Evolutionary conservation across 2,797 vertebrate species (phyloP).

Genomic region (Meriones psammophilus): DNA sequence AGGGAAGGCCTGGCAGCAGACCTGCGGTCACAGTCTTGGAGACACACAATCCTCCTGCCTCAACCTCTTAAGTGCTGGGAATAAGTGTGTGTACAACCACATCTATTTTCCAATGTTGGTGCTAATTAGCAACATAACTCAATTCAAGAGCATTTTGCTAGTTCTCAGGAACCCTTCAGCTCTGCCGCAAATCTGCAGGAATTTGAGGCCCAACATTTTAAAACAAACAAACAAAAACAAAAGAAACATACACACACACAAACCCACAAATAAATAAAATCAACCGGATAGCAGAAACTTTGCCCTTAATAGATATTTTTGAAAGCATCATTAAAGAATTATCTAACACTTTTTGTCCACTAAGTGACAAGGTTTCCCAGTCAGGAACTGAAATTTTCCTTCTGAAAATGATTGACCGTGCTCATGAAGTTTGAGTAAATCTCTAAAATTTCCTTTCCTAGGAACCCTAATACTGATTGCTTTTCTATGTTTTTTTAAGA

Average conservation of each 20-base stretch:
- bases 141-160: not conserved
- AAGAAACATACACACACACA: no score
- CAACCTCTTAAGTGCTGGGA: not conserved
- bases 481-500: not conserved
- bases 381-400: not conserved
- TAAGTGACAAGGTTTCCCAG: constrained; percentile 15
- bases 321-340: constrained; percentile 33
- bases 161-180: not conserved
- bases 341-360: not conserved
- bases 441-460: not conserved
- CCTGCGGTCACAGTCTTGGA: not conserved
- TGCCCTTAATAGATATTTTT: not conserved
- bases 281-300: not conserved
- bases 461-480: not conserved
- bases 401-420: constrained; percentile 23
- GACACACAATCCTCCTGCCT: not conserved
- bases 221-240: not conserved
- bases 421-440: not conserved
- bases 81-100: not conserved
- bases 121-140: not conserved
- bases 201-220: not conserved
- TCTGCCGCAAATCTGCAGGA: not conserved
- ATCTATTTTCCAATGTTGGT: not conserved
- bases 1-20: not conserved
- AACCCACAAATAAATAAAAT: not conserved